Conservation (phyloP, 2,888 invertebrate genomes). For the Morpho deidamia region DNA sequence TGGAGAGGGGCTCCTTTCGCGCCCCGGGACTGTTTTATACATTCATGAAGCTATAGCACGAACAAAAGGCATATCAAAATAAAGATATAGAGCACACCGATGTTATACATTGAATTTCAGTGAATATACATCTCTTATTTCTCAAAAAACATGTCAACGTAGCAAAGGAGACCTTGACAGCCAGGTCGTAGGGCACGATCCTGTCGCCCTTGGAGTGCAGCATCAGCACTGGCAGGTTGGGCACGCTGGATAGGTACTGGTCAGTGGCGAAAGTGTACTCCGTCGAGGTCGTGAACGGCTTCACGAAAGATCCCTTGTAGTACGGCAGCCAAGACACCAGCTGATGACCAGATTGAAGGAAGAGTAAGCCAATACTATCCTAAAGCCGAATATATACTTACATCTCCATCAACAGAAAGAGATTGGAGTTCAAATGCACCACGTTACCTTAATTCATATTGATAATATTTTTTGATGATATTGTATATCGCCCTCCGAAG, state of each 20-base stretch:
- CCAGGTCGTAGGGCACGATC: conserved; percentile 89
- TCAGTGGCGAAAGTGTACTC: conserved; percentile 90
- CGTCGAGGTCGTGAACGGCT: conserved; percentile 84
- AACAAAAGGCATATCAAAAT: no score
- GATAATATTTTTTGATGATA: no score
- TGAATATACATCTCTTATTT: no score
- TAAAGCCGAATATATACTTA: no score
- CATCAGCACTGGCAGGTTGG: conserved; percentile 88
- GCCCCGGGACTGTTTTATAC: conserved; percentile 76
- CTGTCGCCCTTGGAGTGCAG: conserved; percentile 94
- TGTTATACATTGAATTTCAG: no score
- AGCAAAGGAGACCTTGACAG: conserved; percentile 78
- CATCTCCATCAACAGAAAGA: no score
- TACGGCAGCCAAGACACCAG: conserved; percentile 90
- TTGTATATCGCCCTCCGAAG: no score
- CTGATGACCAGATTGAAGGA: conserved; percentile 47
- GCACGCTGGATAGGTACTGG: conserved; percentile 80
- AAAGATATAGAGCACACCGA: no score
- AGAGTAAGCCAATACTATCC: no score
- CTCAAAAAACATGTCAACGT: no score
- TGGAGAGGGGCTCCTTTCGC: conserved; percentile 79
- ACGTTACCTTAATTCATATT: no score
- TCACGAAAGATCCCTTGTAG: conserved; percentile 88
- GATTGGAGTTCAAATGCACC: no score
- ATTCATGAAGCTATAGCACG: conserved; percentile 77